Base-by-base conservation (phyloP, 2,113 vertebrate species). In the Pristiophorus japonicus region DNA sequence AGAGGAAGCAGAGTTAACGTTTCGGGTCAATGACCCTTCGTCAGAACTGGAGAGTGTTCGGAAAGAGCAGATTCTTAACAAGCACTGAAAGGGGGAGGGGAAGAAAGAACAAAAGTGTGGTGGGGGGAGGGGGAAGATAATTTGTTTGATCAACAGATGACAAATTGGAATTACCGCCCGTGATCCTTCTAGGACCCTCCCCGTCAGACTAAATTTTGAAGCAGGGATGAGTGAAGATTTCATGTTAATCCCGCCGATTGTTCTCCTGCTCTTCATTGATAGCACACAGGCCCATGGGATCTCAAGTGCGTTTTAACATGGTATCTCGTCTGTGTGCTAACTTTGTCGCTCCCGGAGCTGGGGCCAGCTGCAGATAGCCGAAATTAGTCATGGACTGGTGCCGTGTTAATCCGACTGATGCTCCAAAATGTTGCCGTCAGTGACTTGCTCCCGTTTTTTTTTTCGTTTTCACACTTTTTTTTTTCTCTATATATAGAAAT, bases 381-480 rank as follows among this genome's bases (percentile, higher is more conserved):
- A 98, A 99, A 98, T 98, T 98, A 98, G 98, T 98, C 98, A 97
- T 96, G 97, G 98, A 96, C 97, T 1, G 96, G 96, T 97, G 96
- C 97, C 98, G 98, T 99, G 99, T 98, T 97, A 97, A 97, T 97
- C 96, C 97, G 97, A 98, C 96, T 97, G 98, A 99, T 99, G 99
- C 98, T 99, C 98, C 98, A 98, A 99, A 99, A 99, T 99, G 99
- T 99, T 99, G n/a, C 88, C 38, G 88, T 92, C 88, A 92, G 59
- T n/a, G 22, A 87, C 38, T 20, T 22, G 38, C 78, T 45, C 87
- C 51, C n/a, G n/a, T 8, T 34, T 16, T 59, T 11, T 14, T 34
- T 62, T 38, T 91, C 4, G 30, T 14, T 38, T 92, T 98, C 97
- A 96, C 42, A 47, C 38, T 95, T 3, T 5, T 18, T 67, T n/a